These are phyloP conservation scores for Fragum sueziense DNA, from an alignment of 2,888 invertebrate species.

Conservation along the genomic window DNA sequence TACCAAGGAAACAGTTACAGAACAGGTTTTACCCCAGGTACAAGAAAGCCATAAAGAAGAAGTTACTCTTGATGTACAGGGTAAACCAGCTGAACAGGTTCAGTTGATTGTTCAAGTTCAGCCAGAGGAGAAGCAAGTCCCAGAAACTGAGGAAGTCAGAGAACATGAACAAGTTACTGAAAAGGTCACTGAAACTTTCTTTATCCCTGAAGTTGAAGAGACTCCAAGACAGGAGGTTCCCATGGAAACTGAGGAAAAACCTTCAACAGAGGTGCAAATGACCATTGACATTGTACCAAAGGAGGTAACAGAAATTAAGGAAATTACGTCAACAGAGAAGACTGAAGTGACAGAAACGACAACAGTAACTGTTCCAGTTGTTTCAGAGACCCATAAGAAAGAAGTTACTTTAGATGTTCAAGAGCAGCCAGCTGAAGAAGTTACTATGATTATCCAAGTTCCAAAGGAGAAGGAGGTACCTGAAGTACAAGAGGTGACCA, in stretches of 20 bases:
- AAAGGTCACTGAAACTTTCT: conserved; percentile 56
- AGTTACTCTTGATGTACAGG: conserved; percentile 65
- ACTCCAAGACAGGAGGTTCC: conserved; percentile 59
- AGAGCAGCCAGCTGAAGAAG: conserved; percentile 70
- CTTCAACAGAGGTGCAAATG: conserved; percentile 60
- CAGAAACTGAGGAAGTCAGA: conserved; percentile 58
- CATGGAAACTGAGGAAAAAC: conserved; percentile 61
- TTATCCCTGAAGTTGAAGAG: conserved; percentile 61
- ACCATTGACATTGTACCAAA: conserved; percentile 55
- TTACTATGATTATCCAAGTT: conserved; percentile 68
- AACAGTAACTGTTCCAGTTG: conserved; percentile 50
- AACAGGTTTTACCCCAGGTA: conserved; percentile 59
- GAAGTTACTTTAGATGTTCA: conserved; percentile 67
- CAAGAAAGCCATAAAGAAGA: conserved; percentile 66
- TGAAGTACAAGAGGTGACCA: conserved; percentile 55
- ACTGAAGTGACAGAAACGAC: conserved; percentile 49
- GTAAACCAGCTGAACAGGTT: conserved; percentile 71
- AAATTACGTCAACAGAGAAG: conserved; percentile 57
- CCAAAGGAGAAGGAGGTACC: conserved; percentile 63
- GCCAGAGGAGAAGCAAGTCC: conserved; percentile 61
- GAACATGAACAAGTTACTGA: conserved; percentile 60
- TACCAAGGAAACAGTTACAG: conserved; percentile 48
- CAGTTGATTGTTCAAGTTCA: conserved; percentile 71
- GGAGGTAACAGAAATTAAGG: conserved; percentile 61
- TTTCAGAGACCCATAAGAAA: conserved; percentile 62